Conservation (phyloP, 2,797 vertebrate genomes). For the Oryzias dopingdopingensis region DNA sequence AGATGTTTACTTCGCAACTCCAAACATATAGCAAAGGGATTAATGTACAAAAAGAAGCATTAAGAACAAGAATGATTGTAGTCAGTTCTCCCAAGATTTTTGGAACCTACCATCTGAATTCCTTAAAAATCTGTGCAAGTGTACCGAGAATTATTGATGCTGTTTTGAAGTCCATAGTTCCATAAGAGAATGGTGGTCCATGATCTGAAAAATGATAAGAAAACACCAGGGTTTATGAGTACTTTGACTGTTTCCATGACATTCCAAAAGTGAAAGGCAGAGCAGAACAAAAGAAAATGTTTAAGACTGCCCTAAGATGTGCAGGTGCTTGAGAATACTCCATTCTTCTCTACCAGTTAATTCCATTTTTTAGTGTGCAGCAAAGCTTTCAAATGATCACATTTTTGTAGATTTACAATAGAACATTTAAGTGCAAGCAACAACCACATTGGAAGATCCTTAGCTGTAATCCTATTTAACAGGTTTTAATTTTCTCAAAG, state of each 20-base stretch:
- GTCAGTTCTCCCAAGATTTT: too few relatives aligned
- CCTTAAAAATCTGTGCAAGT: too few relatives aligned
- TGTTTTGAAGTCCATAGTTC: too few relatives aligned
- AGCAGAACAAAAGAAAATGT: slow-evolving; percentile 28
- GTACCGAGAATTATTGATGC: too few relatives aligned
- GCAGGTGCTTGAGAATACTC: slow-evolving; percentile 6
- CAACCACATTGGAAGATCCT: slow-evolving; percentile 34
- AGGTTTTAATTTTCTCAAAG: slow-evolving; percentile 61
- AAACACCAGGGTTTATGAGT: too few relatives aligned
- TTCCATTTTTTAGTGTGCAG: slow-evolving; percentile 10
- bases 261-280: slow-evolving; percentile 16
- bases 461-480: slow-evolving; percentile 69
- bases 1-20: too few relatives aligned
- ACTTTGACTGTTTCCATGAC: slow-evolving; percentile 21
- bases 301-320: slow-evolving; percentile 20
- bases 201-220: too few relatives aligned
- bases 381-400: slow-evolving; percentile 47
- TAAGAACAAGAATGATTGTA: too few relatives aligned
- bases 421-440: slow-evolving; percentile 61
- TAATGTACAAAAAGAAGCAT: too few relatives aligned
- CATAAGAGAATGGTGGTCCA: too few relatives aligned
- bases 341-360: slow-evolving; percentile 8
- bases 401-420: slow-evolving; percentile 50
- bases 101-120: too few relatives aligned
- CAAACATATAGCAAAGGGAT: too few relatives aligned